Evolutionary conservation across 2,888 invertebrate species (phyloP).

Genomic region (Polymixis lichenea): DNA sequence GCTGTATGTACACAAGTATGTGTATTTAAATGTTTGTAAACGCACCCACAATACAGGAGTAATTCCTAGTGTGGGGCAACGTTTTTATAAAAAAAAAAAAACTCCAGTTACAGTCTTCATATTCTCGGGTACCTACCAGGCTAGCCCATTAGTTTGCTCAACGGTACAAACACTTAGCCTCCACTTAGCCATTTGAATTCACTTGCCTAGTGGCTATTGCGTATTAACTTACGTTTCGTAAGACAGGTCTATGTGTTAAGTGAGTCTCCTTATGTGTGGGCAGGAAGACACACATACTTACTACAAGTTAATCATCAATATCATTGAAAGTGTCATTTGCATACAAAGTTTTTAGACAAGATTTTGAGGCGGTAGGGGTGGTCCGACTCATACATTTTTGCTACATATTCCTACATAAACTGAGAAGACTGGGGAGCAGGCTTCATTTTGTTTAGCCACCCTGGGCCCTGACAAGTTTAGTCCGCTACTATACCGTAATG

Average conservation of each 20-base stretch:
- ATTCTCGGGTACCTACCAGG: too few relatives aligned
- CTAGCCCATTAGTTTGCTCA: background rate
- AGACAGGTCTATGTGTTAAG: constrained; percentile 33
- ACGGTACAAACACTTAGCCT: constrained; percentile 1
- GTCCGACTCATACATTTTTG: too few relatives aligned
- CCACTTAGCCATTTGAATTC: constrained; percentile 15
- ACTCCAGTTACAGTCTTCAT: background rate
- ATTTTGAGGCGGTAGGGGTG: background rate
- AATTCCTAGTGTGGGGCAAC: too few relatives aligned
- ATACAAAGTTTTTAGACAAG: too few relatives aligned
- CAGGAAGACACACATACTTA: constrained; percentile 4
- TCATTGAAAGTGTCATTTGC: background rate
- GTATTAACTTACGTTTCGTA: constrained; percentile 12
- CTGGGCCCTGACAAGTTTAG: background rate
- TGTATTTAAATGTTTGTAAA: too few relatives aligned
- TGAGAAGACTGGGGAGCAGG: too few relatives aligned
- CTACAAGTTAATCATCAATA: background rate
- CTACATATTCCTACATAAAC: too few relatives aligned
- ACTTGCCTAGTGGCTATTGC: constrained; percentile 16
- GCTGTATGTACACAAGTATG: too few relatives aligned
- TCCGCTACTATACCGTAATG: background rate
- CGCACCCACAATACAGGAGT: too few relatives aligned
- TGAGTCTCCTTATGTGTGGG: constrained; percentile 1
- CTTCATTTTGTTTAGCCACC: too few relatives aligned
- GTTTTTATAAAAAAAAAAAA: too few relatives aligned